phyloP scores from a whole-genome alignment of 2,797 vertebrate genomes.

The Chaetophractus vellerosus region DNA sequence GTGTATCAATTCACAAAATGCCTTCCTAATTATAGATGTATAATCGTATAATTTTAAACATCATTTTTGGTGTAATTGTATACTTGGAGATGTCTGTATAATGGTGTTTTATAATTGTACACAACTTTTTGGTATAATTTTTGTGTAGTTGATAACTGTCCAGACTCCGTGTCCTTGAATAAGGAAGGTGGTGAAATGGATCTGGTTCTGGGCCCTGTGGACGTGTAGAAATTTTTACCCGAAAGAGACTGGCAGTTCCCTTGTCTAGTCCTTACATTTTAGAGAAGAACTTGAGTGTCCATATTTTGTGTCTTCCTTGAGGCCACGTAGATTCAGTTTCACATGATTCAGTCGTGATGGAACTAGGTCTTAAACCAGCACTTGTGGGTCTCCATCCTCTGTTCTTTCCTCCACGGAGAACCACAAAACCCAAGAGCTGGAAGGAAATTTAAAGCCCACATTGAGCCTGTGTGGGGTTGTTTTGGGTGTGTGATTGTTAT shows the following conservation, averaged over 20 bases:
- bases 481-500: neutral
- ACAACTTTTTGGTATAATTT: neutral
- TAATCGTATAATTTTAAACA: too few relatives aligned
- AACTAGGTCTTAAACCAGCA: neutral
- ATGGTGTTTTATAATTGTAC: too few relatives aligned
- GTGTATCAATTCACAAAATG: neutral
- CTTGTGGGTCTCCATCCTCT: neutral
- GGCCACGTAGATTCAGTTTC: neutral
- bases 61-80: too few relatives aligned
- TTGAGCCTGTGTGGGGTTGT: accelerated
- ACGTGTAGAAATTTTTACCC: accelerated
- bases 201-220: neutral
- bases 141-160: too few relatives aligned
- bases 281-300: neutral
- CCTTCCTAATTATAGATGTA: neutral
- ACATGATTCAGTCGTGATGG: too few relatives aligned
- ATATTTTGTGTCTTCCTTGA: neutral
- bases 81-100: too few relatives aligned
- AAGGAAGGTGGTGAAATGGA: too few relatives aligned
- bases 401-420: neutral
- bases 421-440: neutral
- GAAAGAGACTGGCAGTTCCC: neutral
- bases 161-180: neutral
- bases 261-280: too few relatives aligned
- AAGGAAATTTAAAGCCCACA: too few relatives aligned